Base-by-base conservation (phyloP, 2,797 vertebrate species). In the Notolepis coatsorum region DNA sequence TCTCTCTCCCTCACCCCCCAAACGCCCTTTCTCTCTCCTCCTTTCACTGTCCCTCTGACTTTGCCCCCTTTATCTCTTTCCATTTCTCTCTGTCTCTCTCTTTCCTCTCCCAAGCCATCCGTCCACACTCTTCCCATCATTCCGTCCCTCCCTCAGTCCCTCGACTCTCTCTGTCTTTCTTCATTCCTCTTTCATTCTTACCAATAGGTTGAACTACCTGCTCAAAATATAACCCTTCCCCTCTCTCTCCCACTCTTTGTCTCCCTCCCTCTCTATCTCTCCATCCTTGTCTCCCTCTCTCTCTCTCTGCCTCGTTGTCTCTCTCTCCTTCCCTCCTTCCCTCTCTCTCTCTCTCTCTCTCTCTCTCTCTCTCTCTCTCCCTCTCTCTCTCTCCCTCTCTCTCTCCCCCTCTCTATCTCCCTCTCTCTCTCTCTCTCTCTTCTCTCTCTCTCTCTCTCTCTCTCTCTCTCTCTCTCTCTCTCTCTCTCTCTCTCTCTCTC, bases 391-490 rank as follows among this genome's bases (percentile, higher is more conserved):
- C 51, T 54, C 28, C 43, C 42, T 48, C 20, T 10, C 6, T 35
- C n/a, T 17, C 46, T 65, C 51, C 43, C 30, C 24, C 30, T n/a
- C 33, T 18, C 37, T 43, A 56, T 64, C 41, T 52, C 20, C 45
- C 46, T 30, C 31, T 18, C 7, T 37, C 21, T n/a, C 27, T 23
- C 17, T 54, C 18, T 18, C 10, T 38, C 45, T 21, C 17, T 38
- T 49, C 47, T 43, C 48, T 33, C 20, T 23, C n/a, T 28, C 42
- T 13, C 18, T 56, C 46, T 55, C 13, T n/a, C 25, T 35, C 41
- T 45, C 35, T 35, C 17, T 21, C 37, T 21, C 23, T 25, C 39
- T 47, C 28, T 48, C 15, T 28, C 17, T 25, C 20, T 2, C 2
- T 41, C 43, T 47, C 27, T 27, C 39, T 25, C 17, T 10, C n/a